Evolutionary conservation across 2,113 vertebrate species (phyloP).

Genomic region (Leptosomus discolor): DNA sequence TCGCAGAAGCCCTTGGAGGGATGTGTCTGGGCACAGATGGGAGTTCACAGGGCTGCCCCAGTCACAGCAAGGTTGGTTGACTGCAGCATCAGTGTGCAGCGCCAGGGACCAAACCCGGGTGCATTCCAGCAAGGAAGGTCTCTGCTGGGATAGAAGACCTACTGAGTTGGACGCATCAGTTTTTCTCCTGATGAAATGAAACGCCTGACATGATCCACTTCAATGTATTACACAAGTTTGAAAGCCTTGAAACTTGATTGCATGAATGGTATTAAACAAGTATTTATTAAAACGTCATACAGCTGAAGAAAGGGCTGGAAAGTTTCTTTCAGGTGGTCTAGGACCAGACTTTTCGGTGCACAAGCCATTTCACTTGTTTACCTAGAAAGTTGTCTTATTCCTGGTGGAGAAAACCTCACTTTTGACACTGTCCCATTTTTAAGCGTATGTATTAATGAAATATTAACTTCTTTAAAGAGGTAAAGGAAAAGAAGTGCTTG

Average conservation of each 20-base stretch:
- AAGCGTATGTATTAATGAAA: not conserved
- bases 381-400: not conserved
- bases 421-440: not conserved
- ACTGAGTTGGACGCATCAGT: not conserved
- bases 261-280: not conserved
- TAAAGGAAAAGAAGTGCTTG: not conserved
- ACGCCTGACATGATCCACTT: not conserved
- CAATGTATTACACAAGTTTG: accelerated
- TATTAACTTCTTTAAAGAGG: not conserved
- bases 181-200: not conserved
- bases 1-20: not conserved
- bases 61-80: accelerated
- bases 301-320: not conserved
- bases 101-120: accelerated
- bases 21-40: accelerated
- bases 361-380: not conserved
- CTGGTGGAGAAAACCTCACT: not conserved
- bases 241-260: not conserved
- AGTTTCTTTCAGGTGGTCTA: not conserved
- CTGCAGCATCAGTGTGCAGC: accelerated
- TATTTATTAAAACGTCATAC: not conserved
- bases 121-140: not conserved
- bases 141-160: not conserved
- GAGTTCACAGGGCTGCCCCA: accelerated
- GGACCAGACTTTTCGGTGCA: not conserved